phyloP scores from a whole-genome alignment of 2,113 vertebrate genomes.

The Apistogramma diplotaenia region DNA sequence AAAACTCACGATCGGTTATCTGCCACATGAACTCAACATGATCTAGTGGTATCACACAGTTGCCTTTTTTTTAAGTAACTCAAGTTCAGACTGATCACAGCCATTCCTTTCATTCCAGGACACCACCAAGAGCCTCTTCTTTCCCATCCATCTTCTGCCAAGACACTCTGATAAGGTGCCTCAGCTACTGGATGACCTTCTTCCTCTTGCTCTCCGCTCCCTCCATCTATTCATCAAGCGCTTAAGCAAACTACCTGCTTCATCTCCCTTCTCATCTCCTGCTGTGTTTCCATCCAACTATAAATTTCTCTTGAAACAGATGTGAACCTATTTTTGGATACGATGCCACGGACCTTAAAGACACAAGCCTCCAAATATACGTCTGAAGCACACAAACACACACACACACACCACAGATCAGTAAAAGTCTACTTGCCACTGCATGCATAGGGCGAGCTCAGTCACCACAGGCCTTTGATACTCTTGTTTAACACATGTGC shows the following conservation, averaged over 20 bases:
- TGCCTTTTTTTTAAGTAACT: not conserved
- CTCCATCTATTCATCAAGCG: constrained; percentile 8
- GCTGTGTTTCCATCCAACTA: not conserved
- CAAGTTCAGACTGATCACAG: not conserved
- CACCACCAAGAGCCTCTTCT: not conserved
- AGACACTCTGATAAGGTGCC: constrained; percentile 5
- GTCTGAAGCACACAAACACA: not conserved
- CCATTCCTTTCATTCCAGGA: constrained; percentile 22
- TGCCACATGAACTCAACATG: not conserved
- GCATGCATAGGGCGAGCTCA: constrained; percentile 7
- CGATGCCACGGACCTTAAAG: constrained; percentile 20
- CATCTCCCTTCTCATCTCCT: not conserved
- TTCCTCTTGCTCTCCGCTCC: not conserved
- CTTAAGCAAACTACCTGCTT: not conserved
- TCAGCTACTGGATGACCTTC: constrained; percentile 33
- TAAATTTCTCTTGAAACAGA: constrained; percentile 15
- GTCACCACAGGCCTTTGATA: constrained; percentile 4
- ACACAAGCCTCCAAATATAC: not conserved
- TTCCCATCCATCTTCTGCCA: constrained; percentile 18
- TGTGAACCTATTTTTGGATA: constrained; percentile 17
- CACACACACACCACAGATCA: not conserved
- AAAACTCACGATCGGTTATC: not conserved
- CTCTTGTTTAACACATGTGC: constrained; percentile 21
- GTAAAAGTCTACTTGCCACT: constrained; percentile 19
- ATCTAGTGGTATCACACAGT: not conserved